Conservation (phyloP, 2,888 invertebrate species). For the Archips crataeganus region DNA sequence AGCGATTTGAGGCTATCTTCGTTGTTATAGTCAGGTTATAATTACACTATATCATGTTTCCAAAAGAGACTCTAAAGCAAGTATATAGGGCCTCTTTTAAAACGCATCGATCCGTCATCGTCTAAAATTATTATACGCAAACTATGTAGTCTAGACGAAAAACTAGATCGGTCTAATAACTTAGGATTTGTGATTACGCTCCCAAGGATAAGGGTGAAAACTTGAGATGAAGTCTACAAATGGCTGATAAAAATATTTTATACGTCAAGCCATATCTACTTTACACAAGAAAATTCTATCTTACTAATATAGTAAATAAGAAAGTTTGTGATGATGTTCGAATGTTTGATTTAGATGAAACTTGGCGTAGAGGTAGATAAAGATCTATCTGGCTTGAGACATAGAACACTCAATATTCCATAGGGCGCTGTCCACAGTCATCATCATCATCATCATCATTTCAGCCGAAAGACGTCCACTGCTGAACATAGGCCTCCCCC, state of each 20-base stretch:
- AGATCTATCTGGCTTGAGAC: too few relatives aligned
- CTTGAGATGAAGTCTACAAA: constrained; percentile 3
- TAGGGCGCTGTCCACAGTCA: too few relatives aligned
- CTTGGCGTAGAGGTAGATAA: too few relatives aligned
- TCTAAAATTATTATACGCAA: not conserved
- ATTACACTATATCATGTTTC: not conserved
- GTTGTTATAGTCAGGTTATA: not conserved
- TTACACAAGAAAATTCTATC: too few relatives aligned
- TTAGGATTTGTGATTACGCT: constrained; percentile 3
- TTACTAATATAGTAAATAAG: too few relatives aligned
- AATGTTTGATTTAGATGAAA: too few relatives aligned
- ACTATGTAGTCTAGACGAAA: not conserved
- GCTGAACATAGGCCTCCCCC: too few relatives aligned
- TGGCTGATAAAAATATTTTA: constrained; percentile 1
- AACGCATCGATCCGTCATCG: not conserved
- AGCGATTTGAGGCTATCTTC: not conserved
- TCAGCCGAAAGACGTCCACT: too few relatives aligned
- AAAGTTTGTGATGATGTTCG: too few relatives aligned
- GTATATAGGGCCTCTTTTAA: not conserved
- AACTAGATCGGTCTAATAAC: not conserved
- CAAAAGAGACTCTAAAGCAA: not conserved
- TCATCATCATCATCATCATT: too few relatives aligned
- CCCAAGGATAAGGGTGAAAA: not conserved
- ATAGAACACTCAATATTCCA: too few relatives aligned
- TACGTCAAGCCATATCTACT: not conserved